A percentile compares a stretch with the other conserved stretches of the same genome.
Evolutionary conservation across 2,113 vertebrate species (phyloP).

Genomic region (Opisthocomus hoazin): DNA sequence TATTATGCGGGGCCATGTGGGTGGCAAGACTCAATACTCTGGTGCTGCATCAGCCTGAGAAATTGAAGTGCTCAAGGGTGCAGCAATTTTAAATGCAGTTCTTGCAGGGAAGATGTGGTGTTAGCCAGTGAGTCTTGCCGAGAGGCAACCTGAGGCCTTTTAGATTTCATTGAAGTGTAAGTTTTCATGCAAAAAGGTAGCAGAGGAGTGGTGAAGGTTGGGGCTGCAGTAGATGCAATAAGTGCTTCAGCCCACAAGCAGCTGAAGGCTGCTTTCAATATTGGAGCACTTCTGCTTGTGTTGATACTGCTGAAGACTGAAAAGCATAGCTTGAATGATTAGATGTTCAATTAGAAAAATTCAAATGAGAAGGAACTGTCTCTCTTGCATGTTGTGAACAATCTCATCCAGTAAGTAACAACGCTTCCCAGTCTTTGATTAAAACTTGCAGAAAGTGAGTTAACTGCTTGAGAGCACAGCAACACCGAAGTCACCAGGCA

Average conservation of each 20-base stretch:
- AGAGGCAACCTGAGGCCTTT: not conserved
- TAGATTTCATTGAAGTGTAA: not conserved
- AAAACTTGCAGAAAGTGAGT: not conserved
- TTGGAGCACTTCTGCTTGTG: not conserved
- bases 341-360: not conserved
- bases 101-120: not conserved
- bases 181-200: not conserved
- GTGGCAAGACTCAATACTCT: not conserved
- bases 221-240: not conserved
- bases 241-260: not conserved
- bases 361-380: not conserved
- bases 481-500: not conserved
- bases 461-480: not conserved
- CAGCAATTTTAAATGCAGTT: not conserved
- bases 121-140: not conserved
- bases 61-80: not conserved
- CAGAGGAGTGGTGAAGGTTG: not conserved
- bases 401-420: not conserved
- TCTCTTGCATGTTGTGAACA: not conserved
- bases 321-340: not conserved
- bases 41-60: not conserved
- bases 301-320: not conserved
- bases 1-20: accelerated
- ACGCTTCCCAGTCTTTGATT: not conserved
- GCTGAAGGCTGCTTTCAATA: not conserved